Evolutionary conservation across 2,797 vertebrate species (phyloP).

Genomic region (Cynodonichthys magdalenae): DNA sequence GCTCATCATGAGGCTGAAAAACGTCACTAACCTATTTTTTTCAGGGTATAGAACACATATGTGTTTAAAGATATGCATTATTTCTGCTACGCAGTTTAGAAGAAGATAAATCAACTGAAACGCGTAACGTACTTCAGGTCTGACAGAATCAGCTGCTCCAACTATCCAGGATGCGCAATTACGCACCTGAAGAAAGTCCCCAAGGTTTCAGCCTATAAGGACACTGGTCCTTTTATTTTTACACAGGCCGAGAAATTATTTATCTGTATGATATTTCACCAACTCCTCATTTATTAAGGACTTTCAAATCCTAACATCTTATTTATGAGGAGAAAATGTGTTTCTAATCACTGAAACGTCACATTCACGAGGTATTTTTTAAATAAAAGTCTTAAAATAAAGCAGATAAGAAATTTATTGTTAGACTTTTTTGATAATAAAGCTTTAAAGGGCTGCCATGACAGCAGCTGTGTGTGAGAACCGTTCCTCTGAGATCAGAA

Average conservation of each 20-base stretch:
- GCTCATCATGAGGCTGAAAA: no score
- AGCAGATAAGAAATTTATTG: background rate
- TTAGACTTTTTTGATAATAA: background rate
- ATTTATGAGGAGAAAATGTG: background rate
- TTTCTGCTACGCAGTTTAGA: conserved; percentile 1
- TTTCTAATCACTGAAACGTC: background rate
- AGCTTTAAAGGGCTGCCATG: background rate
- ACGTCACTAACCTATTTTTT: no score
- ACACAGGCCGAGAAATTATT: background rate
- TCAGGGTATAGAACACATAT: no score
- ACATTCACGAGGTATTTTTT: background rate
- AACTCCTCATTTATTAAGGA: background rate
- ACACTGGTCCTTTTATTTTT: background rate
- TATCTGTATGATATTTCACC: no score
- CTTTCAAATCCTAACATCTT: background rate
- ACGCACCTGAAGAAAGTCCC: conserved; percentile 21
- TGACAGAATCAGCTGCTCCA: conserved; percentile 39
- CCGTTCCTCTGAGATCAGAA: conserved; percentile 37
- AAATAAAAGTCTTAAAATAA: background rate
- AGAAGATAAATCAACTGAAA: background rate
- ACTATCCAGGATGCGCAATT: conserved; percentile 40
- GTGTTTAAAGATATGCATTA: background rate
- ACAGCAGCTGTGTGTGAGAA: conserved; percentile 26
- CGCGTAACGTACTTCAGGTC: background rate
- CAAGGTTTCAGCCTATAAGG: background rate